These are phyloP conservation scores for Campylomormyrus tamandua DNA, from an alignment of 2,113 vertebrate genomes.

Conservation along the genomic window DNA sequence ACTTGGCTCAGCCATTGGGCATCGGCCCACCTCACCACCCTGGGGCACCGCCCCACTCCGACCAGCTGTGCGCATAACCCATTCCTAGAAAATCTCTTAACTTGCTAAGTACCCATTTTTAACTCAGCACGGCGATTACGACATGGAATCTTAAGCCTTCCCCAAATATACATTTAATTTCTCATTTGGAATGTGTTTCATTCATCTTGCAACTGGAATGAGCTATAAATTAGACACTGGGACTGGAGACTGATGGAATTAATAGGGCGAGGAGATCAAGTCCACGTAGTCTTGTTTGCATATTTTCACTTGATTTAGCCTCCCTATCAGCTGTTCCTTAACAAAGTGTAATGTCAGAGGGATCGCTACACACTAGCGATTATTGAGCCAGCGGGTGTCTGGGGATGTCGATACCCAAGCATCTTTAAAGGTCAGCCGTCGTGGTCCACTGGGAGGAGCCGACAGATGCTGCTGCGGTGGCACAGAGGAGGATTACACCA, in stretches of 20 bases:
- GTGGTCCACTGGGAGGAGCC: background rate
- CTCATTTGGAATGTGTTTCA: background rate
- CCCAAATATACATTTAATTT: background rate
- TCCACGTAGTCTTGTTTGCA: constrained; percentile 6
- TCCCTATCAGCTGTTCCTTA: background rate
- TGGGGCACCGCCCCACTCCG: background rate
- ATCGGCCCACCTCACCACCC: background rate
- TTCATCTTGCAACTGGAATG: constrained; percentile 1
- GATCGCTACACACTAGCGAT: background rate
- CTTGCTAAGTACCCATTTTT: background rate
- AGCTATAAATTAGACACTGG: constrained; percentile 1
- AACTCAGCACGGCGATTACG: background rate
- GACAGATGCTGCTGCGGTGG: background rate
- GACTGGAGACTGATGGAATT: constrained; percentile 1
- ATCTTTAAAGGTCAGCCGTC: background rate
- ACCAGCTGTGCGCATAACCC: background rate
- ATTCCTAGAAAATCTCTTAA: background rate
- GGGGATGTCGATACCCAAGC: background rate
- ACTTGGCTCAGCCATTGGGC: background rate
- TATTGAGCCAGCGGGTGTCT: background rate
- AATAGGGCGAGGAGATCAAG: background rate
- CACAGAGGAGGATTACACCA: background rate
- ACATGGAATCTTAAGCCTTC: background rate
- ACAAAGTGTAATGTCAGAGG: background rate
- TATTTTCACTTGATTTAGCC: background rate